phyloP scores from a whole-genome alignment of 2,797 vertebrate species.

The Pelobates cultripes region DNA sequence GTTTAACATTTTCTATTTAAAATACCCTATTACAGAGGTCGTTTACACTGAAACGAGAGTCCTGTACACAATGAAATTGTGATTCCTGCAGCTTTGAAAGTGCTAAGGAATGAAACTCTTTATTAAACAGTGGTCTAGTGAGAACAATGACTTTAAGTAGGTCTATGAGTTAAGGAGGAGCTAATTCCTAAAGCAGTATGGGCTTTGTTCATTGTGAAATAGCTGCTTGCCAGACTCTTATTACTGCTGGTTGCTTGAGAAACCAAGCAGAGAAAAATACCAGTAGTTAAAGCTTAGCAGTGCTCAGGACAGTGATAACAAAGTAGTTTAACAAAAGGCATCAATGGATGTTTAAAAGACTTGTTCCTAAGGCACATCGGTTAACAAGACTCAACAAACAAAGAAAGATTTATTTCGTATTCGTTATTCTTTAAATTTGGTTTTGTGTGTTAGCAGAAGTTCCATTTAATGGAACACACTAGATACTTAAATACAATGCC shows the following conservation, averaged over 20 bases:
- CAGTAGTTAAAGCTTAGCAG: conserved; percentile 54
- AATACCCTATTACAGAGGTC: conserved; percentile 24
- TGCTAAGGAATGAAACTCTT: conserved; percentile 13
- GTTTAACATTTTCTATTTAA: conserved; percentile 62
- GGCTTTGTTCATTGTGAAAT: conserved; percentile 53
- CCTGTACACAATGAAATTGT: conserved; percentile 19
- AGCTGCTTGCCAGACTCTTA: conserved; percentile 55
- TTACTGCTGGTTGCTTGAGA: conserved; percentile 44
- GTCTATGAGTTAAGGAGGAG: conserved; percentile 48
- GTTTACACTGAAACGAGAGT: conserved; percentile 36
- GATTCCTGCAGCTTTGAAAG: conserved; percentile 36
- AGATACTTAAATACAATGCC: conserved; percentile 59
- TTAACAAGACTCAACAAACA: conserved; percentile 59
- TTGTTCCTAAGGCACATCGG: conserved; percentile 53
- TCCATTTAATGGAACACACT: conserved; percentile 66
- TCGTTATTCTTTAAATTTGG: conserved; percentile 64
- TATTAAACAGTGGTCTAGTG: conserved; percentile 45
- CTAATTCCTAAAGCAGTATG: conserved; percentile 33
- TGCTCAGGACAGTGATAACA: conserved; percentile 56
- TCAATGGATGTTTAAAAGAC: conserved; percentile 59
- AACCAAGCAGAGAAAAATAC: conserved; percentile 55
- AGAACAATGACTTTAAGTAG: conserved; percentile 42
- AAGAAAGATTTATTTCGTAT: conserved; percentile 65
- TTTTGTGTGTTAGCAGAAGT: conserved; percentile 61
- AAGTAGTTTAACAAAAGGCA: conserved; percentile 60